Percentiles rank a stretch among this genome's conserved stretches.
Conservation (phyloP, 2,888 invertebrate species). For the Omphaloscelis lunosa region DNA sequence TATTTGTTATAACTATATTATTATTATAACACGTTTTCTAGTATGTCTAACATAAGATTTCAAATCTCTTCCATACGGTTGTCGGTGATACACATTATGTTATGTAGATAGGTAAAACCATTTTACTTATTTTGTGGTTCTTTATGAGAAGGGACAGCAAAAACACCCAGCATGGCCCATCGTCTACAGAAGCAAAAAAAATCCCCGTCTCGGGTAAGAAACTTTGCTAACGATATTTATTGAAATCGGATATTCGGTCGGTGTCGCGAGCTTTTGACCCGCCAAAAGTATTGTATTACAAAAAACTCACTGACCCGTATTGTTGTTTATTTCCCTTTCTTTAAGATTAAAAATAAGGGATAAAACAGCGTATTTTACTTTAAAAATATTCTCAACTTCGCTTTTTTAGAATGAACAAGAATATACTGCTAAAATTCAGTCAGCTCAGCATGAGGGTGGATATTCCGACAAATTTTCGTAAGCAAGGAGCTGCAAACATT, state of each 20-base stretch:
- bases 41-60: neutral
- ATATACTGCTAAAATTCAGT: conserved; percentile 15
- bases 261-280: conserved; percentile 62
- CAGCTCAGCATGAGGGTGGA: conserved; percentile 13
- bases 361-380: conserved; percentile 39
- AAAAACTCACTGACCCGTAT: conserved; percentile 61
- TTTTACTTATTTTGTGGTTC: neutral
- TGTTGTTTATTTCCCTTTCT: conserved; percentile 53
- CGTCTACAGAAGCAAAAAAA: conserved; percentile 27
- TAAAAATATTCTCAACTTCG: conserved; percentile 20
- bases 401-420: conserved; percentile 26
- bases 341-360: conserved; percentile 54
- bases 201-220: conserved; percentile 30
- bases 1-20: too few relatives aligned
- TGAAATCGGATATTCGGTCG: conserved; percentile 62
- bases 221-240: conserved; percentile 66
- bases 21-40: neutral
- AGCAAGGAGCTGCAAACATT: conserved; percentile 43
- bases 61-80: neutral
- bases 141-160: neutral
- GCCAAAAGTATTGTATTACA: conserved; percentile 62
- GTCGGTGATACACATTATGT: neutral
- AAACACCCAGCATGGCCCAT: conserved; percentile 5
- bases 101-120: neutral
- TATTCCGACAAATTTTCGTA: conserved; percentile 22